Percentiles rank a stretch among this genome's conserved stretches.
Conservation (phyloP, 1,140 invertebrate genomes). For the Aphelinus atriplicis region DNA sequence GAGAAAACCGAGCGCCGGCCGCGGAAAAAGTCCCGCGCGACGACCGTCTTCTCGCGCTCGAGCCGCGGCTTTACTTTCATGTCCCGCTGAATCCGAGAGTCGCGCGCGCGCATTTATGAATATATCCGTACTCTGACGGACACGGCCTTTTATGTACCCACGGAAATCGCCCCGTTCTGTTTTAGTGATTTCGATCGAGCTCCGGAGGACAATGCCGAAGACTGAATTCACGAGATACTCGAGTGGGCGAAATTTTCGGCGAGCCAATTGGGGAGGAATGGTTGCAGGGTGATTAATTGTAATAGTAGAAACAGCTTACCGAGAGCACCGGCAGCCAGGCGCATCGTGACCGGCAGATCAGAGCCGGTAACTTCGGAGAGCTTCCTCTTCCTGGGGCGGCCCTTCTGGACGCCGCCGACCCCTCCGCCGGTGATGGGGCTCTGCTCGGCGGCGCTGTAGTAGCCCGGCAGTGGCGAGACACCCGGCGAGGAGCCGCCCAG, state of each 20-base stretch:
- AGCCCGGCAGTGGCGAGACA: slow-evolving; percentile 71
- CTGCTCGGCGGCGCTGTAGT: slow-evolving; percentile 67
- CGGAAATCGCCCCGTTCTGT: too few species aligned
- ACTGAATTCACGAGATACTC: too few species aligned
- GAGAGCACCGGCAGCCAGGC: slow-evolving; percentile 75
- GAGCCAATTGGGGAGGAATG: background rate
- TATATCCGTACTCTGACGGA: background rate
- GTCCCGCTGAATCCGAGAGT: background rate
- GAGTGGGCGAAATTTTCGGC: too few species aligned
- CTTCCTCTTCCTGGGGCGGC: slow-evolving; percentile 85
- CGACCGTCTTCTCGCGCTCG: too few species aligned
- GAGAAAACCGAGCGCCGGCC: background rate
- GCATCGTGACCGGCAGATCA: slow-evolving; percentile 75
- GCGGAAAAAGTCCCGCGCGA: too few species aligned
- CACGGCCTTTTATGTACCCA: background rate
- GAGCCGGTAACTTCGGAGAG: slow-evolving; percentile 67
- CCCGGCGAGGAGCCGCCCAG: slow-evolving; percentile 63
- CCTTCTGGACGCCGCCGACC: slow-evolving; percentile 74
- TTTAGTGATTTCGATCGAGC: too few species aligned
- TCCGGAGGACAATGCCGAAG: too few species aligned
- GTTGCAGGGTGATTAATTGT: background rate
- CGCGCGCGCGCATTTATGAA: background rate
- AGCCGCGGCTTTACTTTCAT: too few species aligned
- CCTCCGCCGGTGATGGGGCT: slow-evolving; percentile 55
- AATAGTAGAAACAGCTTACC: slow-evolving; percentile 65